Conservation (phyloP, 1,140 invertebrate species). For the Drosophila saltans region DNA sequence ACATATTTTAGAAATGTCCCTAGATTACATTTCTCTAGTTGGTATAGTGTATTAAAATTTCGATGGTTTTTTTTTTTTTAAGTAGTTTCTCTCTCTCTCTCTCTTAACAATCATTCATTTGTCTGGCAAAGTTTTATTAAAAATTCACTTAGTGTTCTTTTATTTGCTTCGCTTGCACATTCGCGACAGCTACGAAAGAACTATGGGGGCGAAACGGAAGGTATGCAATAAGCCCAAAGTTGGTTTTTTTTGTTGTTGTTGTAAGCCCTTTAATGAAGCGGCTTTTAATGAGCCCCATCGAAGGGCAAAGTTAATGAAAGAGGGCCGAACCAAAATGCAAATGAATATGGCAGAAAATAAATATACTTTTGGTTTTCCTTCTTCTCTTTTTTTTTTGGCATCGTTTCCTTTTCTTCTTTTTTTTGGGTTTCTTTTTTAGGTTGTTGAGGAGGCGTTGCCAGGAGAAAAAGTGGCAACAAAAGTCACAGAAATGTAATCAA, state of each 20-base stretch:
- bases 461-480: neutral
- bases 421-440: neutral
- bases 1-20: too few relatives aligned
- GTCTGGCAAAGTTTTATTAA: constrained; percentile 21
- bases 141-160: constrained; percentile 10
- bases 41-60: constrained; percentile 4
- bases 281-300: constrained; percentile 46
- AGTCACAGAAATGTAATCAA: constrained; percentile 59
- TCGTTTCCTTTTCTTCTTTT: neutral
- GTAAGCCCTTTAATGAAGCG: constrained; percentile 72
- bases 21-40: too few relatives aligned
- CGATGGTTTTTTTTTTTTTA: neutral
- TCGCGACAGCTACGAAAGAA: constrained; percentile 6
- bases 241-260: constrained; percentile 47
- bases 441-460: constrained; percentile 23
- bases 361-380: constrained; percentile 5
- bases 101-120: constrained; percentile 6
- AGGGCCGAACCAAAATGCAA: constrained; percentile 45
- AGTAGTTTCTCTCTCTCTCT: constrained; percentile 1
- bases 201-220: neutral
- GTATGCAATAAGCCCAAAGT: constrained; percentile 15
- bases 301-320: constrained; percentile 63
- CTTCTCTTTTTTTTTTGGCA: neutral
- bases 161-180: constrained; percentile 1
- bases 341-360: constrained; percentile 54